phyloP scores from a whole-genome alignment of 2,797 vertebrate genomes.

The Premnoplex brunnescens region DNA sequence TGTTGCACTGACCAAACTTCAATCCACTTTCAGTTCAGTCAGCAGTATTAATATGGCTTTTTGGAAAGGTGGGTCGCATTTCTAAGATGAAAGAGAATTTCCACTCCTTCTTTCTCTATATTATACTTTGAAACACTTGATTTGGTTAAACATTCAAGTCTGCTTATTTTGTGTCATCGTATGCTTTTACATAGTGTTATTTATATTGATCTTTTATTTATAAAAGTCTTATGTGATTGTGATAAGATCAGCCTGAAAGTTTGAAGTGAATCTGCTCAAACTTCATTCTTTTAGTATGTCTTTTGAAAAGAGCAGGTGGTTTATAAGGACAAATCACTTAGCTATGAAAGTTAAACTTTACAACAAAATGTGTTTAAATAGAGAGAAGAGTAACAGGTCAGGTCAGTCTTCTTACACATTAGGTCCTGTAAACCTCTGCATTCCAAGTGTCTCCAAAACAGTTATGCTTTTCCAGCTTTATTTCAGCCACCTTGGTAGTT shows the following conservation, averaged over 20 bases:
- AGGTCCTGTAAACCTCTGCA: not conserved
- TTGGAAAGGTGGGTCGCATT: not conserved
- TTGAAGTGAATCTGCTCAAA: not conserved
- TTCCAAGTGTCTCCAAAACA: not conserved
- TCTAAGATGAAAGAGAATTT: not conserved
- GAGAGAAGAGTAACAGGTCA: not conserved
- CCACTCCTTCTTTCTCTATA: fast-evolving
- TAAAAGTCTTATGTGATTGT: not conserved
- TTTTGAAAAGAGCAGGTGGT: not conserved
- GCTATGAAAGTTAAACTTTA: not conserved
- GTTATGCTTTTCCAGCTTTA: not conserved
- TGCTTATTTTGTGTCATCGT: not conserved
- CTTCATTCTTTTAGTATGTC: not conserved
- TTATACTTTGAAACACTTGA: not conserved
- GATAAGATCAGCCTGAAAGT: not conserved
- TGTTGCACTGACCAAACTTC: not conserved
- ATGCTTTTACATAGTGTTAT: not conserved
- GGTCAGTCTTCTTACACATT: not conserved
- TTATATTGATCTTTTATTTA: not conserved
- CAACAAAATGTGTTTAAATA: not conserved
- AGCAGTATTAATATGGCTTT: not conserved
- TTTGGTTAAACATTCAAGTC: not conserved
- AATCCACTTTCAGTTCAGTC: not conserved
- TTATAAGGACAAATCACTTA: not conserved
- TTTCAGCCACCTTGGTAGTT: not conserved